Evolutionary conservation across 2,797 vertebrate genomes (phyloP).

Genomic region (Oreonectes daqikongensis): DNA sequence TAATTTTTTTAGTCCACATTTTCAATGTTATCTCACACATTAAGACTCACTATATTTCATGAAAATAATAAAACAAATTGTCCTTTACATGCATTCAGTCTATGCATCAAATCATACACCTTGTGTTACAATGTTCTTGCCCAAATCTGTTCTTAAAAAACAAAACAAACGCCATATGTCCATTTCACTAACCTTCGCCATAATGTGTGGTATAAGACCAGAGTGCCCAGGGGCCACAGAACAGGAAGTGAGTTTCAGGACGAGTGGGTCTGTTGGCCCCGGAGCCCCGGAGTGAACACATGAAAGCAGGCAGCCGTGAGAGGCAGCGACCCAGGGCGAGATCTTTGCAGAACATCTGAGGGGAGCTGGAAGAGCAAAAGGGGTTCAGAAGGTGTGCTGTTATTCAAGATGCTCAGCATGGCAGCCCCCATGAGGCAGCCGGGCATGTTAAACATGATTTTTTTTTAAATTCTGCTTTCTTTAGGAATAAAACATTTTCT

Average conservation of each 20-base stretch:
- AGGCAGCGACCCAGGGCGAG: conserved; percentile 42
- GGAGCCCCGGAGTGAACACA: conserved; percentile 38
- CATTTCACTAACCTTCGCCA: neutral
- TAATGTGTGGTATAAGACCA: conserved; percentile 48
- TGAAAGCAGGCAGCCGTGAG: conserved; percentile 39
- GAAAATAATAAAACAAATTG: too few relatives aligned
- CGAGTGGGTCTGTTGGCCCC: conserved; percentile 36
- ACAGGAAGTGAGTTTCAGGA: conserved; percentile 59
- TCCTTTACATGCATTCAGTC: neutral
- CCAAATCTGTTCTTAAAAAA: neutral
- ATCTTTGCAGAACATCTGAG: conserved; percentile 41
- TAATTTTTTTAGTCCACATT: too few relatives aligned
- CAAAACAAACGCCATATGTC: neutral
- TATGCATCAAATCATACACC: neutral
- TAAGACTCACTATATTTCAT: neutral
- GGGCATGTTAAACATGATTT: neutral
- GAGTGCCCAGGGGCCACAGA: conserved; percentile 34
- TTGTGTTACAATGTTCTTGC: neutral
- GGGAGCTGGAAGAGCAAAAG: neutral
- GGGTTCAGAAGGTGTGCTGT: neutral
- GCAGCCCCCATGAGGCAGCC: neutral
- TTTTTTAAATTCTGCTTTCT: too few relatives aligned
- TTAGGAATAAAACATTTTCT: too few relatives aligned
- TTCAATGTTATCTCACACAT: too few relatives aligned
- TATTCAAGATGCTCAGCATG: conserved; percentile 2